Conservation (phyloP, 1,140 invertebrate genomes). For the Leptoteleia sp. region DNA sequence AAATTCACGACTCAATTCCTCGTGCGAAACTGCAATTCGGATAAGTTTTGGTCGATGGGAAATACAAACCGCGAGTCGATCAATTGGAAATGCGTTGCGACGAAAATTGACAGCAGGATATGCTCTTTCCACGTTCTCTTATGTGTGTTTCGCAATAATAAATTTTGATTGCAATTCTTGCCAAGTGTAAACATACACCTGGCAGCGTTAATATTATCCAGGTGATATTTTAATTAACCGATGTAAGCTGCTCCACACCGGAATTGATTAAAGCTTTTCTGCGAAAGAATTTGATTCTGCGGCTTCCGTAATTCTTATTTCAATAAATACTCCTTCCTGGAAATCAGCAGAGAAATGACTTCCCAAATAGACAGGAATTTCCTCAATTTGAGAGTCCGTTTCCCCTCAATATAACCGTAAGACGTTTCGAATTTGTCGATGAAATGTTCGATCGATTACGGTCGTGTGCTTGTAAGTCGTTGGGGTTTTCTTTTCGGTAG, state of each 20-base stretch:
- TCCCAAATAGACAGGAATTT: constrained; percentile 65
- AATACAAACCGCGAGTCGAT: not conserved
- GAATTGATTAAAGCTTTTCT: constrained; percentile 31
- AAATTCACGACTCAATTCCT: constrained; percentile 23
- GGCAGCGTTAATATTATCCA: too few species aligned
- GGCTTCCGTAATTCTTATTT: constrained; percentile 64
- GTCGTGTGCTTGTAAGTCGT: too few species aligned
- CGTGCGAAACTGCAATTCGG: constrained; percentile 1
- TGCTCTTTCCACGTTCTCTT: too few species aligned
- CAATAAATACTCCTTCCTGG: constrained; percentile 63
- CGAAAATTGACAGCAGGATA: too few species aligned
- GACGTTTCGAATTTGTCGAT: constrained; percentile 25
- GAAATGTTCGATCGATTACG: constrained; percentile 22
- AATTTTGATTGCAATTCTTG: too few species aligned
- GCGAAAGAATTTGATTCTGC: constrained; percentile 22
- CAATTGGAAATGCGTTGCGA: too few species aligned
- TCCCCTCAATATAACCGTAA: constrained; percentile 28
- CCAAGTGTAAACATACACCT: too few species aligned
- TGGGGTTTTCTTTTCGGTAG: not conserved
- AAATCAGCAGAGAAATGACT: constrained; percentile 69
- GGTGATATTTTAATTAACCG: constrained; percentile 25
- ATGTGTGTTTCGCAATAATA: too few species aligned
- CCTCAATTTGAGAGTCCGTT: constrained; percentile 66
- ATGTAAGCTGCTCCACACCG: not conserved
- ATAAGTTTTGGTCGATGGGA: constrained; percentile 7